Evolutionary conservation across 2,888 invertebrate species (phyloP).

Genomic region (Plusia festucae): DNA sequence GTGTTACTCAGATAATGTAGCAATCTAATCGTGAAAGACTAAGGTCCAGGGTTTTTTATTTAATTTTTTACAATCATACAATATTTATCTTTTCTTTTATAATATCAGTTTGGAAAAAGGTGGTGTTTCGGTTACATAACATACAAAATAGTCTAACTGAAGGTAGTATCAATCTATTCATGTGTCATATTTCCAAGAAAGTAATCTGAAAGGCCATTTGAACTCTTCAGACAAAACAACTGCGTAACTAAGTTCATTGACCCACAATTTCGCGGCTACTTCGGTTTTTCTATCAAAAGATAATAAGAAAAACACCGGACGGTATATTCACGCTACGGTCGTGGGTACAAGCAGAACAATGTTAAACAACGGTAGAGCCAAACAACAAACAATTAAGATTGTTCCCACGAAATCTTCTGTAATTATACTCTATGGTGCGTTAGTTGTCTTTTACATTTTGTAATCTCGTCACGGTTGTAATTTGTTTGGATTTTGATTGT

Average conservation of each 20-base stretch:
- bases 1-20: too few relatives aligned
- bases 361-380: conserved; percentile 48
- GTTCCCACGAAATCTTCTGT: conserved; percentile 52
- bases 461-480: not conserved
- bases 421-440: conserved; percentile 49
- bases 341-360: conserved; percentile 53
- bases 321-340: conserved; percentile 41
- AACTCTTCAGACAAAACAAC: not conserved
- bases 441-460: conserved; percentile 26
- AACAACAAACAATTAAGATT: conserved; percentile 41
- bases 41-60: too few relatives aligned
- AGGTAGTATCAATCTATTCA: too few relatives aligned
- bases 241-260: conserved; percentile 3
- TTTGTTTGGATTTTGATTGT: not conserved
- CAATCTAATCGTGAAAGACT: too few relatives aligned
- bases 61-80: too few relatives aligned
- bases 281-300: conserved; percentile 38
- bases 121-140: too few relatives aligned
- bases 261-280: conserved; percentile 9
- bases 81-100: too few relatives aligned
- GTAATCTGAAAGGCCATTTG: not conserved
- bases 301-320: conserved; percentile 32
- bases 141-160: too few relatives aligned
- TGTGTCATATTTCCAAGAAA: too few relatives aligned
- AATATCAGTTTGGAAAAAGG: too few relatives aligned